Evolutionary conservation across 2,797 vertebrate genomes (phyloP), one percentile per base, ranked within the genome.

Genomic region (Eutrigla gurnardus): DNA sequence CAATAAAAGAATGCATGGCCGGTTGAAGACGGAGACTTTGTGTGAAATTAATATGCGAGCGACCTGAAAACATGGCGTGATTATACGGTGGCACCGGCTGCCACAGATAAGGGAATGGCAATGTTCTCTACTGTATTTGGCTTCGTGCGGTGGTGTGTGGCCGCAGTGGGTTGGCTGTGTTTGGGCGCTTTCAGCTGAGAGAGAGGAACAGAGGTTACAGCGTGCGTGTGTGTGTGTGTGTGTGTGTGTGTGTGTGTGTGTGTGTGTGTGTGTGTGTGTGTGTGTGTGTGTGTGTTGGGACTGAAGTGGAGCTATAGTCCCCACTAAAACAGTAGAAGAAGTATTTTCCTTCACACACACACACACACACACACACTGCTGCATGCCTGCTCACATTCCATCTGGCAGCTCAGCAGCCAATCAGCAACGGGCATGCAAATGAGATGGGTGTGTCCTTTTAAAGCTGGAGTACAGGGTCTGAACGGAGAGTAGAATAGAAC

Each of bases 381-480:
- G 89, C 88, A 87, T 89, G 90, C 87, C 86, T 85, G 85, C 86
- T 84, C 86, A 69, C 89, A 93, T 93, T 93, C 91, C 86, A 82
- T 75, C 79, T 73, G 68, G 74, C 36, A 47, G 63, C 65, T 53
- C 58, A 3, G 53, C 7, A 11, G 70, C 93, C 92, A 92, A 93
- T 91, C 73, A 1, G 75, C 7, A 8, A 9, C 3, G 1, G 14
- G 69, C 59, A 89, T 58, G 88, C 83, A 89, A 90, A 93, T 89
- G 57, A 75, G 70, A 66, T 77, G 89, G 92, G 88, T 40, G 90
- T 82, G 90, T 83, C 77, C 7, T 83, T 75, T 58, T 57, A 75
- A 73, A 93, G 89, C 92, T 93, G 94, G 95, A 93, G 94, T 94
- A 75, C 94, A 95, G 90, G 95, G 95, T 89, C 90, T 90, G 89